These are phyloP conservation scores for Chondrosia reniformis DNA, from an alignment of 37 sponge, comb jelly and placozoan genomes.

Conservation along the genomic window DNA sequence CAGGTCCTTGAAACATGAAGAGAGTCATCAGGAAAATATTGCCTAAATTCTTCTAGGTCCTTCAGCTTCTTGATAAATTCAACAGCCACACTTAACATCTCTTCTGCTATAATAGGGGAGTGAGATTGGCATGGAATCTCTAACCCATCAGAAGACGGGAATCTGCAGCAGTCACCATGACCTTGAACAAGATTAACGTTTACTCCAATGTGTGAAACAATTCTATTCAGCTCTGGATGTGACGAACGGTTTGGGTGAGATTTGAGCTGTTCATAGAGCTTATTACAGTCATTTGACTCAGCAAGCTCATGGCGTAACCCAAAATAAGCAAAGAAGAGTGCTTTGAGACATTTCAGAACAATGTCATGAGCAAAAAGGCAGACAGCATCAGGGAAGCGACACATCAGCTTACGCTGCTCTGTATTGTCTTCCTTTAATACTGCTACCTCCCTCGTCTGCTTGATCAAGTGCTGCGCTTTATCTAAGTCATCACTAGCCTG, in stretches of 20 bases:
- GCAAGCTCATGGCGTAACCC: slow-evolving; percentile 17
- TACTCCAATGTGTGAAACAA: neutral
- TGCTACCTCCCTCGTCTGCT: neutral
- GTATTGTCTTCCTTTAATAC: neutral
- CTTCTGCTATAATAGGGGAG: slow-evolving; percentile 17
- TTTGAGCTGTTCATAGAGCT: slow-evolving; percentile 1
- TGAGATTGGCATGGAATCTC: slow-evolving; percentile 39
- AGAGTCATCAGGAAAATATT: no score
- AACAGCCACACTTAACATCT: slow-evolving; percentile 29
- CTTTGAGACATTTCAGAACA: slow-evolving; percentile 45
- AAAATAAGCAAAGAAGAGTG: slow-evolving; percentile 44
- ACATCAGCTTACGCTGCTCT: neutral
- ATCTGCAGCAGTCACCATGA: slow-evolving; percentile 42
- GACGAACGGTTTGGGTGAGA: no score
- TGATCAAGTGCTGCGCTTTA: neutral
- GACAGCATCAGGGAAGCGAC: neutral
- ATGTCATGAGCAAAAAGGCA: slow-evolving; percentile 22
- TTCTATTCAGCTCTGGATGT: neutral
- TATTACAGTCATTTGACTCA: slow-evolving; percentile 21
- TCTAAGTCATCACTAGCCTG: neutral
- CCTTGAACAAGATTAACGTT: slow-evolving; percentile 33
- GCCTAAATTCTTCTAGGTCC: no score
- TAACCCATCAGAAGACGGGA: slow-evolving; percentile 49
- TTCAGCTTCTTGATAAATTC: no score
- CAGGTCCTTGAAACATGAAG: no score